Evolutionary conservation across 1,140 invertebrate species (phyloP).

Genomic region (Antheraea mylitta): DNA sequence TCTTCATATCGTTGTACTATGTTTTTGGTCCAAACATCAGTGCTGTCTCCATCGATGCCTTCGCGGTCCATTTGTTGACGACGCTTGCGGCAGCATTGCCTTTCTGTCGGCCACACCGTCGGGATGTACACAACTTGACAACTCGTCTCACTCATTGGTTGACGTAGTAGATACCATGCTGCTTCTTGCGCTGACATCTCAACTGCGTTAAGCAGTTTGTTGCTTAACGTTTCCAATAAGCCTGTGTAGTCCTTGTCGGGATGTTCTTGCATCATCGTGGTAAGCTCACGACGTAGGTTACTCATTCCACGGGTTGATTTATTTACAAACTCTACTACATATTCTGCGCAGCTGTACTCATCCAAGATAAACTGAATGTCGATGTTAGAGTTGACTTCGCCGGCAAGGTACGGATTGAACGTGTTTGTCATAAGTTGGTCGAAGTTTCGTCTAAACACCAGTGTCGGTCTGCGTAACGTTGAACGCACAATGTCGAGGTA

Average conservation of each 20-base stretch:
- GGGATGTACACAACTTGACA: slow-evolving; percentile 50
- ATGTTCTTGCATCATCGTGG: slow-evolving; percentile 47
- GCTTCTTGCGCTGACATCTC: slow-evolving; percentile 68
- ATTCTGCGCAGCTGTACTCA: slow-evolving; percentile 52
- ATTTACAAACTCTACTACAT: slow-evolving; percentile 57
- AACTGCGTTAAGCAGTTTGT: slow-evolving; percentile 56
- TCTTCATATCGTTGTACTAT: slow-evolving; percentile 50
- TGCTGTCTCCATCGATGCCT: slow-evolving; percentile 39
- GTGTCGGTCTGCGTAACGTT: slow-evolving; percentile 39
- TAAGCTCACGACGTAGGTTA: slow-evolving; percentile 51
- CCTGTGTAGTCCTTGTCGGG: slow-evolving; percentile 39
- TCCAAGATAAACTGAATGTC: slow-evolving; percentile 67
- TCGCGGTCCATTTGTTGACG: slow-evolving; percentile 42
- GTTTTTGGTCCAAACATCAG: slow-evolving; percentile 47
- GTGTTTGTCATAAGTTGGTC: slow-evolving; percentile 47
- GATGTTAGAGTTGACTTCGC: slow-evolving; percentile 46
- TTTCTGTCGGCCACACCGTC: slow-evolving; percentile 54
- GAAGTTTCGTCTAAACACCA: slow-evolving; percentile 44
- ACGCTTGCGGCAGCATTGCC: slow-evolving; percentile 49
- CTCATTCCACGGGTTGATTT: slow-evolving; percentile 60
- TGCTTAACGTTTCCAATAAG: slow-evolving; percentile 47
- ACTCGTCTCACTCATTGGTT: slow-evolving; percentile 40
- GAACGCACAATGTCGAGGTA: slow-evolving; percentile 54
- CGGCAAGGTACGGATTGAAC: slow-evolving; percentile 53
- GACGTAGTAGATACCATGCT: slow-evolving; percentile 61